Conservation (phyloP, 2,113 vertebrate species). For the Apaloderma vittatum region DNA sequence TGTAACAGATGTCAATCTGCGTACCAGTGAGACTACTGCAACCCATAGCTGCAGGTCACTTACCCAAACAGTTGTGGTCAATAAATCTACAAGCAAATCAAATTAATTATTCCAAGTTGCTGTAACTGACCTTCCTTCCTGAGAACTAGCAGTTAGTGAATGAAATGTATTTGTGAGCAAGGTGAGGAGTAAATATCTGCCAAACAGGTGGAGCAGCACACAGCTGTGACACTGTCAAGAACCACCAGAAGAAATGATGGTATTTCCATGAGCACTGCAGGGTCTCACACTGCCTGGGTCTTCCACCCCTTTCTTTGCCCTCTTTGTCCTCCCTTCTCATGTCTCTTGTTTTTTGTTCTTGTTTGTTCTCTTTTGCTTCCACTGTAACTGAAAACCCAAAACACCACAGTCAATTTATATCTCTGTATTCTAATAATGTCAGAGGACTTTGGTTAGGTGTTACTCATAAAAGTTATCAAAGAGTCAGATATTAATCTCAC, state of each 20-base stretch:
- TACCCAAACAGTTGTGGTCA: not conserved
- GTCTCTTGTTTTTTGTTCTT: not conserved
- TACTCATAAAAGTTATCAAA: not conserved
- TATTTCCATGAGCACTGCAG: not conserved
- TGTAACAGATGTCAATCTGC: not conserved
- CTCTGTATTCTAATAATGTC: not conserved
- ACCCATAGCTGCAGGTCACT: not conserved
- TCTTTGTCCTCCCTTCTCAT: not conserved
- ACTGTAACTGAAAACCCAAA: not conserved
- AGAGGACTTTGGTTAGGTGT: not conserved
- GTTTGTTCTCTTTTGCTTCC: not conserved
- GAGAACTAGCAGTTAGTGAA: not conserved
- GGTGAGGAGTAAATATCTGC: not conserved
- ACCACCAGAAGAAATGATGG: not conserved
- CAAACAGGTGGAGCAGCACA: accelerated
- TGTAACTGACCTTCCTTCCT: not conserved
- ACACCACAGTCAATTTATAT: not conserved
- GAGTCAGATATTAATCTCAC: not conserved
- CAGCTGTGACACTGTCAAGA: not conserved
- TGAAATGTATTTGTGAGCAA: not conserved
- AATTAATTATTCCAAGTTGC: not conserved
- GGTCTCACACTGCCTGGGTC: not conserved
- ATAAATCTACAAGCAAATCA: not conserved
- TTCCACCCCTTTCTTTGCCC: not conserved
- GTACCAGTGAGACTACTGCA: not conserved